Base-by-base conservation (phyloP, 2,113 vertebrate genomes). In the Paracanthobrama guichenoti region DNA sequence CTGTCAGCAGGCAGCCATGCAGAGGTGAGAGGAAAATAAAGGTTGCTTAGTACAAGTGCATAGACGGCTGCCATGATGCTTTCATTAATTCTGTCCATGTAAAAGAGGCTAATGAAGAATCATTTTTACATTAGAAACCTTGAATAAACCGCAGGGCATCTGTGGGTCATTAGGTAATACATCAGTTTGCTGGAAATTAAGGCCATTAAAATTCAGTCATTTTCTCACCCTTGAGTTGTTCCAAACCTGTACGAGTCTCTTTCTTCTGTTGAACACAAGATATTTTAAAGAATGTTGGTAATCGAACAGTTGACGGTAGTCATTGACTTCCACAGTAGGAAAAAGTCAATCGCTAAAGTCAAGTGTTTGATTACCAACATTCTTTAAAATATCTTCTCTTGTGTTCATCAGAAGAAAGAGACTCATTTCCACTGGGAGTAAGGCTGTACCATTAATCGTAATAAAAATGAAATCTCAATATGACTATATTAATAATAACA, bases 1-100 rank as follows among this genome's bases (percentile, higher is more conserved):
- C 95, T 99, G 90, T 92, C 96, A 44, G 94, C 98, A 0, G 98
- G 98, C 1, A 94, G 98, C 82, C 98, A 99, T 0, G 98, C 97
- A 0, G 98, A 99, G 97, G 98, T 99, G 87, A 91, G 92, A 26
- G 1, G 14, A 31, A 1, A 12, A 11, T 14, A 20, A 53, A 77
- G 53, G 16, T 67, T 12, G 44, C 10, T 73, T 60, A 44, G 31
- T 48, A 16, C 3, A 46, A 18, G 62, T 0, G 24, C 1, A 74
- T 14, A 39, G 26, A 31, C 31, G 28, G 9, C 18, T n/a, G 24
- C 57, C 10, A n/a, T 76, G n/a, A 57, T 57, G 5, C 12, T 57
- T 35, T 55, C 28, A 66, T 24, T 22, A 69, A 67, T 71, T 67
- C 46, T 13, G 31, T 46, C 6, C 35, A 42, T 42, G 35, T 71